Base-by-base conservation (phyloP, 35 echinoderm and acorn worm genomes). In the Eucidaris tribuloides region DNA sequence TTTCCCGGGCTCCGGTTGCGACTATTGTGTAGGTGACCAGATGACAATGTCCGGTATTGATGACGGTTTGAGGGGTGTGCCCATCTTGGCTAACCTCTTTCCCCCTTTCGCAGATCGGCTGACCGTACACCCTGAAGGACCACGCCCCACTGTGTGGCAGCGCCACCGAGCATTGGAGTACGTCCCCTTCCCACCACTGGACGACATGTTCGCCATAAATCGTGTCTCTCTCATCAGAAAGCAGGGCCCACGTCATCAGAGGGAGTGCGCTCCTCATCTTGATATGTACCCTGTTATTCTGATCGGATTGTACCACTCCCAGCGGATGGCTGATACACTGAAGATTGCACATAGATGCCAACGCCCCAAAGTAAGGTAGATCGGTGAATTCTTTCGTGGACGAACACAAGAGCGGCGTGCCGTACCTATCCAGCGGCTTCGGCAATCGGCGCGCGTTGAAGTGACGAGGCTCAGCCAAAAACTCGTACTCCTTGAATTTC, bases 41-140 rank as follows among this genome's bases (percentile, higher is more conserved):
- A 32, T 74, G 68, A 74, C 34, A 74, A 25, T 74, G 68, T 41
- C 68, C 68, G 35, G 68, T 74, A 40, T 74, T 40, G 38, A 74
- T 5, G 30, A 74, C 9, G 37, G 39, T 74, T 20, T 14, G 37
- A 44, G 68, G 68, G 4, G 44, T 43, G 15, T 42, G 2, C 9
- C 35, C 68, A 44, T 74, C 44, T 9, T 33, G 68, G 37, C 44
- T 40, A 40, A 33, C 35, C 20, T 74, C 34, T 36, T 32, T 74
- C 9, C 68, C 36, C n/a, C n/a, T 74, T 22, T 74, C 68, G 40
- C 68, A 74, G 24, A 74, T 0, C 33, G 44, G 18, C 11, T 74
- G 68, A 14, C 35, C 68, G n/a, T 42, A 74, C 14, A 74, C 41
- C 11, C 44, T 74, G 34, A 74, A 44, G 34, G 29, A 22, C 68